Percentiles rank a stretch among this genome's conserved stretches.
phyloP scores from a whole-genome alignment of 2,888 invertebrate species.

The Octodonta nipae region DNA sequence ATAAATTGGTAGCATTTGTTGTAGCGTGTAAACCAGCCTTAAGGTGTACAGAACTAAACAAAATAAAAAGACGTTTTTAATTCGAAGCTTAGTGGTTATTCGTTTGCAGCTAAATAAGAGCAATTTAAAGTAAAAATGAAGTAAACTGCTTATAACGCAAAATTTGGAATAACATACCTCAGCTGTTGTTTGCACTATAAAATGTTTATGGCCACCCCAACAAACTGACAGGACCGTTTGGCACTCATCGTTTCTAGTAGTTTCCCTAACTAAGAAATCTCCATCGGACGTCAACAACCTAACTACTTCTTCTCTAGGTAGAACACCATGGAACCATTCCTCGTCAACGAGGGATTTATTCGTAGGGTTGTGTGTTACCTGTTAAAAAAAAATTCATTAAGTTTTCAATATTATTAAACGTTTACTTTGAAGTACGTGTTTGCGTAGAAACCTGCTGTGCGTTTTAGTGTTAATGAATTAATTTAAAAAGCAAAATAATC shows the following conservation, averaged over 20 bases:
- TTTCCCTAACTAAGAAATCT: conserved; percentile 87
- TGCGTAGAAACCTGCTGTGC: neutral
- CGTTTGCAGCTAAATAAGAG: too few relatives aligned
- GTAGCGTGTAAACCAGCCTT: too few relatives aligned
- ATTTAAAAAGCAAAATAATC: too few relatives aligned
- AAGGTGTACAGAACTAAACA: too few relatives aligned
- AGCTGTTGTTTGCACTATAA: conserved; percentile 86
- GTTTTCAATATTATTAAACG: neutral
- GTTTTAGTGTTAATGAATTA: too few relatives aligned
- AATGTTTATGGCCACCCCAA: conserved; percentile 94
- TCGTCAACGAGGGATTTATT: conserved; percentile 68
- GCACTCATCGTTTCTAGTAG: conserved; percentile 77
- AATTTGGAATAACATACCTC: conserved; percentile 62
- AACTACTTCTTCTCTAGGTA: conserved; percentile 91
- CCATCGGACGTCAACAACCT: conserved; percentile 81
- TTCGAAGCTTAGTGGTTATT: too few relatives aligned
- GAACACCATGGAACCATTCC: conserved; percentile 94
- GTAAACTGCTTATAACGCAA: too few relatives aligned
- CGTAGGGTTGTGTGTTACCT: conserved; percentile 31
- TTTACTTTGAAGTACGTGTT: neutral
- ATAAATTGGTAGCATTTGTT: too few relatives aligned
- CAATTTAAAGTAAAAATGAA: too few relatives aligned
- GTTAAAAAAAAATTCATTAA: conserved; percentile 5
- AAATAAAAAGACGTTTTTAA: too few relatives aligned
- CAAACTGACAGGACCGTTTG: conserved; percentile 89